Base-by-base conservation (phyloP, 2,888 invertebrate genomes). In the Hydraecia micacea region DNA sequence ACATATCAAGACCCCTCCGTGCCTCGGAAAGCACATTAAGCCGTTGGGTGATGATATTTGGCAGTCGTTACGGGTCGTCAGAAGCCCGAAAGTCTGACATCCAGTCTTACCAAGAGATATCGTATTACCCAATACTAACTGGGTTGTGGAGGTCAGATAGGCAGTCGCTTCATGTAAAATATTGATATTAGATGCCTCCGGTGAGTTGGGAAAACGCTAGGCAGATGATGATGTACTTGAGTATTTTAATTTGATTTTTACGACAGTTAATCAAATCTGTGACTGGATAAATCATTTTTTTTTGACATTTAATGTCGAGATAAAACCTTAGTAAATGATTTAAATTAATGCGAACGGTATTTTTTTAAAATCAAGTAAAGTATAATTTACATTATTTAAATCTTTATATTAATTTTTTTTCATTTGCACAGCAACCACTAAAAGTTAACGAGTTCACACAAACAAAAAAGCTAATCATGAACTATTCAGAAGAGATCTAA, bases 401-500 rank as follows among this genome's bases (percentile, higher is more conserved):
- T 75, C n/a, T 42, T 42, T 15, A 18, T 52, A 52, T 8, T 42
- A 13, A 60, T 46, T 25, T 65, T 69, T 69, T 75, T 55, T 66
- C 52, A 69, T 72, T 68, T 76, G 55, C 68, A 73, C 72, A 73
- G 28, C 60, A 79, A 85, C 73, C 11, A 72, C 66, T 60, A 67
- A 62, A 76, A 72, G 42, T 74, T 69, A 68, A 74, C 3, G 62
- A 74, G 62, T 74, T 76, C 70, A 66, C 52, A 83, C 15, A 68
- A 70, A 62, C 79, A 69, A 75, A 63, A 66, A 46, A 63, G 8
- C n/a, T 73, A 79, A 83, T 86, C 74, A 72, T 32, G 4, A 79
- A 65, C 65, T 67, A 86, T 82, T 79, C 84, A 81, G 72, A 83
- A 83, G 39, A 78, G 55, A 77, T 85, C 63, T 69, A 58, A 25